Conservation (phyloP, 2,113 vertebrate species). For the Parotia lawesii region DNA sequence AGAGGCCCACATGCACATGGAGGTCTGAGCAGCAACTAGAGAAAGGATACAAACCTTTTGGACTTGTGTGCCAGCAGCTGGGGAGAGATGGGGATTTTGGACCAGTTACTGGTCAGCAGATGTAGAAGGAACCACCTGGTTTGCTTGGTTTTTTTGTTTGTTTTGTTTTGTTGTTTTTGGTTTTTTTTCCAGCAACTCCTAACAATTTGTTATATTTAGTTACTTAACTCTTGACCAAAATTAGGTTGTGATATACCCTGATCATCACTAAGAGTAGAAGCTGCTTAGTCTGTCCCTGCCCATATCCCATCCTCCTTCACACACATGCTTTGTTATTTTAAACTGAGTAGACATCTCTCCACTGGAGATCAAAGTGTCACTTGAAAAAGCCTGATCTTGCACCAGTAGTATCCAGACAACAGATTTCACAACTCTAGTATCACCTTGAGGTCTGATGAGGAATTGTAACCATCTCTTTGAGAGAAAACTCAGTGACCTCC, state of each 20-base stretch:
- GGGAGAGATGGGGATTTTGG: background rate
- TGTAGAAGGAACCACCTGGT: background rate
- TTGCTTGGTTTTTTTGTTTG: background rate
- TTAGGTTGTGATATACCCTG: background rate
- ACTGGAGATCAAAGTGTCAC: background rate
- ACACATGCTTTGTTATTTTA: accelerated
- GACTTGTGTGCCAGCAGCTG: background rate
- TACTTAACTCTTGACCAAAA: background rate
- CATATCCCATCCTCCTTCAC: background rate
- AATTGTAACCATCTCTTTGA: background rate
- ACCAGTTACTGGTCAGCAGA: background rate
- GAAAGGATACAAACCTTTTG: background rate
- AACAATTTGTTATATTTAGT: background rate
- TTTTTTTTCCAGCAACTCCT: background rate
- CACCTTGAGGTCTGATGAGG: background rate
- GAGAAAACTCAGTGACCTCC: background rate
- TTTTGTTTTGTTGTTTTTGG: background rate
- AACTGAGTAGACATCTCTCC: background rate
- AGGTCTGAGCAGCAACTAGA: background rate
- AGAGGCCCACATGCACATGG: background rate
- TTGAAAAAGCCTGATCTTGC: background rate
- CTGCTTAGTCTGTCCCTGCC: background rate
- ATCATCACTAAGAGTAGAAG: background rate
- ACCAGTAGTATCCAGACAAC: background rate
- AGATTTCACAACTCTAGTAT: background rate